Conservation (phyloP, 2,113 vertebrate species). For the Passer montanus region DNA sequence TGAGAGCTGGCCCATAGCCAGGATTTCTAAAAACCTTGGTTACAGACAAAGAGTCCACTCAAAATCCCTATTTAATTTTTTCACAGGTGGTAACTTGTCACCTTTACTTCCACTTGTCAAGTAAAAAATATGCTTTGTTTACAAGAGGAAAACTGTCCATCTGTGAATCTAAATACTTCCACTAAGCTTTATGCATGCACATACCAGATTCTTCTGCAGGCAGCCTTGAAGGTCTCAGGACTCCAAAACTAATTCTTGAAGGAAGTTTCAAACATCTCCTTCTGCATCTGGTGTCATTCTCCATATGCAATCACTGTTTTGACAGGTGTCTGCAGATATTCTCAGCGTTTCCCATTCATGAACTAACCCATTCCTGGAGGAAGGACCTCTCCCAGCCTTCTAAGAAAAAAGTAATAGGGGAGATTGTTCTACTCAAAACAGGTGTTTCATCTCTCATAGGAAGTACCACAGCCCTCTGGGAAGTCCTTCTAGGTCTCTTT, state of each 20-base stretch:
- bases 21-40: not conserved
- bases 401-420: not conserved
- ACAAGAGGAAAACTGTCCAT: not conserved
- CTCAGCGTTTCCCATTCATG: constrained; percentile 13
- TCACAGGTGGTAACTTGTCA: not conserved
- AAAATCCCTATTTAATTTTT: constrained; percentile 24
- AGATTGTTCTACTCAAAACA: not conserved
- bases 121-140: not conserved
- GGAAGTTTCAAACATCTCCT: constrained; percentile 34
- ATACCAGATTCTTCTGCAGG: not conserved
- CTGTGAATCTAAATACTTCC: not conserved
- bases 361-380: not conserved
- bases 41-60: constrained; percentile 4
- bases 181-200: not conserved
- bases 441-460: not conserved
- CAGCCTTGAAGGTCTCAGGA: constrained; percentile 5
- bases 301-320: not conserved
- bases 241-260: not conserved
- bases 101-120: not conserved
- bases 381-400: not conserved
- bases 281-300: not conserved
- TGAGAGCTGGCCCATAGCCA: constrained; percentile 28
- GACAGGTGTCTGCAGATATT: constrained; percentile 16
- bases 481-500: not conserved
- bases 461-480: not conserved